Conservation (phyloP, 1,140 invertebrate species). For the Euborellia annulipes region DNA sequence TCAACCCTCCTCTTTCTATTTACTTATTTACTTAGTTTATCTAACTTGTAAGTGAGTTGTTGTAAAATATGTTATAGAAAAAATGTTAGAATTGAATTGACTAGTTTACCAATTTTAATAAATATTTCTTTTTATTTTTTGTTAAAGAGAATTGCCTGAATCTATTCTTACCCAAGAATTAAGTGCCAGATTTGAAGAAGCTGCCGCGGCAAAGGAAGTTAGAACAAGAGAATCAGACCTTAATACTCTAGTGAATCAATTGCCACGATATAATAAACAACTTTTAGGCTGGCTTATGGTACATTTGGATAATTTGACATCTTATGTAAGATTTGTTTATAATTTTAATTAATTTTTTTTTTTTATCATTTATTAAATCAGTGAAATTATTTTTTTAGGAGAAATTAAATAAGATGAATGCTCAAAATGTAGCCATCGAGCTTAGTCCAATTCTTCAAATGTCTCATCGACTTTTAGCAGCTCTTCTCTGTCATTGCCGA, state of each 20-base stretch:
- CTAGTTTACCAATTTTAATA: too few relatives aligned
- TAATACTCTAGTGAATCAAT: slow-evolving; percentile 23
- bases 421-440: slow-evolving; percentile 68
- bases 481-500: slow-evolving; percentile 60
- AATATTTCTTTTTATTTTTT: slow-evolving; percentile 6
- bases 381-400: slow-evolving; percentile 38
- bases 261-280: slow-evolving; percentile 32
- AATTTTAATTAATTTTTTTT: too few relatives aligned
- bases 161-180: slow-evolving; percentile 70
- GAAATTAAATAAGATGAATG: slow-evolving; percentile 73
- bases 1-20: too few relatives aligned
- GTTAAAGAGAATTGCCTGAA: slow-evolving; percentile 67
- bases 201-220: slow-evolving; percentile 57
- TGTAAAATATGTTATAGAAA: too few relatives aligned
- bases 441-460: slow-evolving; percentile 79
- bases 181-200: slow-evolving; percentile 77
- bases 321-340: slow-evolving; percentile 39
- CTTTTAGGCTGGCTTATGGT: slow-evolving; percentile 65
- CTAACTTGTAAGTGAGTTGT: too few relatives aligned
- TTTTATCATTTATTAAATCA: too few relatives aligned
- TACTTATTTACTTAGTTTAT: too few relatives aligned
- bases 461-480: slow-evolving; percentile 67
- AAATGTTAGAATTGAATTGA: too few relatives aligned
- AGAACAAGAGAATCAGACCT: slow-evolving; percentile 40
- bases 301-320: slow-evolving; percentile 50